Base-by-base conservation (phyloP, 92 coral and sea anemone species). In the Porites rus region DNA sequence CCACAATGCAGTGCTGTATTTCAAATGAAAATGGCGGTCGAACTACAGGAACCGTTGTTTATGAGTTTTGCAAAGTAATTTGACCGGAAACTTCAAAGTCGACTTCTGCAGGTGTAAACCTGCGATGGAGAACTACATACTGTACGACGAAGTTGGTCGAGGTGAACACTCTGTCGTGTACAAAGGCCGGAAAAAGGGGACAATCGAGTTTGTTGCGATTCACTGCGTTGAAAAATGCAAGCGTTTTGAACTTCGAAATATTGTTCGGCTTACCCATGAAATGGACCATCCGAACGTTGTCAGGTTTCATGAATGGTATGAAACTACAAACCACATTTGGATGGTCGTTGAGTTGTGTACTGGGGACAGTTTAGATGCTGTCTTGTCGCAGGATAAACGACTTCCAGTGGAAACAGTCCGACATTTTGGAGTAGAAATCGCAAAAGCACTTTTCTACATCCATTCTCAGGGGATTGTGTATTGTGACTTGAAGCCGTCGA, bases 321-420 rank as follows among this genome's bases (percentile, higher is more conserved):
- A 97, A 87, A 97, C 99, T 51, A 93, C 99, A 59, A 97, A 97
- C 79, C 99, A 97, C 80, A 97, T 97, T 62, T 97, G 99, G 99
- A 93, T 97, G 98, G 98, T 97, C 22, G 94, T 93, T 24, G 99
- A 97, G 83, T 91, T 97, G 51, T 97, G 99, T 76, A 97, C 99
- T 5, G 99, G 99, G 19, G 94, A 93, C 67, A 95, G 91, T 75
- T 85, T 97, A 58, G 93, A 82, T 25, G 89, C 87, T 50, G 85
- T 97, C 24, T 52, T 95, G 63, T 90, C 95, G 8, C 98, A 97
- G 75, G 99, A 97, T 75, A 90, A 86, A 19, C 60, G 78, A 65
- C 86, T 95, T 52, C 99, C 99, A 25, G 97, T 90, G 67, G 89
- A 86, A 67, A 92, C 98, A 63, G 93, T 97, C 66, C 88, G 88